Percentiles rank a stretch among this genome's conserved stretches.
These are phyloP conservation scores for Premnoplex brunnescens DNA, from an alignment of 2,797 vertebrate species.

Conservation along the genomic window DNA sequence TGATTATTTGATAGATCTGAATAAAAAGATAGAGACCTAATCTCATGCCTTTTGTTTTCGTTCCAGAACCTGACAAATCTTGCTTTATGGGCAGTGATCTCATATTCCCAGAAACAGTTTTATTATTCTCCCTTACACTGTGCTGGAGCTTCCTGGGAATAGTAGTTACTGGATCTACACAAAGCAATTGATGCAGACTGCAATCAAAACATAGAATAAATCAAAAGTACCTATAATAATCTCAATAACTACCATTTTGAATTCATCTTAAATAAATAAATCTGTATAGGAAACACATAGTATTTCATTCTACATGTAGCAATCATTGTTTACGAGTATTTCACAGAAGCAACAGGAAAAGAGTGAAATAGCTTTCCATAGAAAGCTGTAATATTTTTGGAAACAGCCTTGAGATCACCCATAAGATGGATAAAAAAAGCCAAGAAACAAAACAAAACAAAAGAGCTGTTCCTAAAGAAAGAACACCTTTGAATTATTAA, in stretches of 20 bases:
- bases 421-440: background rate
- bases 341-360: background rate
- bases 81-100: background rate
- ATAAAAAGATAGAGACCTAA: background rate
- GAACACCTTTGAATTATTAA: constrained; percentile 33
- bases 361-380: background rate
- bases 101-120: background rate
- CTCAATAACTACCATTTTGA: background rate
- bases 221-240: background rate
- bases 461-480: background rate
- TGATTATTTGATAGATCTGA: background rate
- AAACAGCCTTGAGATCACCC: background rate
- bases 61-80: background rate
- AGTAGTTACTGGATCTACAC: background rate
- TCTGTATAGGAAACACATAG: background rate
- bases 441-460: background rate
- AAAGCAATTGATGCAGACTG: background rate
- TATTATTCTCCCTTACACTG: background rate
- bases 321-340: background rate
- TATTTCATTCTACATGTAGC: background rate
- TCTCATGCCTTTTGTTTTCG: background rate
- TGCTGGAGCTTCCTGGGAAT: background rate
- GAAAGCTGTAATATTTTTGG: background rate
- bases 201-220: background rate
- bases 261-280: background rate